phyloP scores from a whole-genome alignment of 2,888 invertebrate genomes.

The Himalopsyche anomala region DNA sequence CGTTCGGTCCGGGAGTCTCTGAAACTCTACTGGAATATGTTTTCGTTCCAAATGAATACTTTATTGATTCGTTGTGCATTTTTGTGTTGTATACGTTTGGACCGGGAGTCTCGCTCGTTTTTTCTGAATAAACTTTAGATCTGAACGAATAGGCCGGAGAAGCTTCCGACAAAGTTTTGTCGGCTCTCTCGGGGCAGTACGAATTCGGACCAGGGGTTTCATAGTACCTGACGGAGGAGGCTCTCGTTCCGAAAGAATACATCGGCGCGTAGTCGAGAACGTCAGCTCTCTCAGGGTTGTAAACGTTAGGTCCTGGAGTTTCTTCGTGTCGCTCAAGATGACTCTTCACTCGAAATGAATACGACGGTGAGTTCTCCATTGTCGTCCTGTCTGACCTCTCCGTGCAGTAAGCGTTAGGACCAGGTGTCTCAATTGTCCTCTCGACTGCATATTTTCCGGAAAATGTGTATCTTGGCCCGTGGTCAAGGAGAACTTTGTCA shows the following conservation, averaged over 20 bases:
- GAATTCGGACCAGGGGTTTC: slow-evolving; percentile 81
- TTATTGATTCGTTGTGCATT: background rate
- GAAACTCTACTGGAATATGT: too few species aligned
- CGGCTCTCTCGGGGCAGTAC: slow-evolving; percentile 79
- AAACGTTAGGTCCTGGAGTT: slow-evolving; percentile 82
- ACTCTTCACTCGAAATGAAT: slow-evolving; percentile 75
- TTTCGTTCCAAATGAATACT: background rate
- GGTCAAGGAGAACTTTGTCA: slow-evolving; percentile 73
- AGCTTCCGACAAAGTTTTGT: slow-evolving; percentile 77
- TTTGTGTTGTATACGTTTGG: slow-evolving; percentile 78
- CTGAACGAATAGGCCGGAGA: slow-evolving; percentile 85
- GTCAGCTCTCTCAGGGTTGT: slow-evolving; percentile 75
- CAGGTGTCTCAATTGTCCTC: slow-evolving; percentile 80
- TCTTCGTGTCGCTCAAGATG: slow-evolving; percentile 73
- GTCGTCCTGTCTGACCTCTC: slow-evolving; percentile 79
- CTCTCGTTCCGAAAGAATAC: slow-evolving; percentile 78
- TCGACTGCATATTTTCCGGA: slow-evolving; percentile 79
- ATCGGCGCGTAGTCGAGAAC: slow-evolving; percentile 75
- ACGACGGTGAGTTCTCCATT: slow-evolving; percentile 76
- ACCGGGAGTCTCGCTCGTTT: slow-evolving; percentile 82
- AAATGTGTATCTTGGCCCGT: slow-evolving; percentile 83
- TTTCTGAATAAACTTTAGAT: slow-evolving; percentile 80
- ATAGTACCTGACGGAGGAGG: slow-evolving; percentile 77
- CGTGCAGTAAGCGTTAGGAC: slow-evolving; percentile 77
- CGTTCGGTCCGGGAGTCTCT: too few species aligned